Conservation (phyloP, 2,888 invertebrate species). For the Torymus auratus region DNA sequence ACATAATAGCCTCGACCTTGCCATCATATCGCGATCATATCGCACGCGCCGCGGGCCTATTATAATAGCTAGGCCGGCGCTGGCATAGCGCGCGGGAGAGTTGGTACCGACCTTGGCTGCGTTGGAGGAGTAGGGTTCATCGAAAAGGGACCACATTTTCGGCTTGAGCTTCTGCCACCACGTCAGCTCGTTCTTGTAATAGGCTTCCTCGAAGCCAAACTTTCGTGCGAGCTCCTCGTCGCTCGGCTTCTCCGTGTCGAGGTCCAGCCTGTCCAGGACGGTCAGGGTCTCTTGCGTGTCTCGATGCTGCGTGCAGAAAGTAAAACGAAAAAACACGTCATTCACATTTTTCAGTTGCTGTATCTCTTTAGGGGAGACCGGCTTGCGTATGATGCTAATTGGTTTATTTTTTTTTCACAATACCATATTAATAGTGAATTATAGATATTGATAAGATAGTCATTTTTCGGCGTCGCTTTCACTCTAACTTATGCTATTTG, state of each 20-base stretch:
- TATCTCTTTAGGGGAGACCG: no score
- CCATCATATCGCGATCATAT: conserved; percentile 28
- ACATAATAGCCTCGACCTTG: conserved; percentile 47
- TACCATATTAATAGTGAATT: no score
- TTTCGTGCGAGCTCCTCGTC: conserved; percentile 98
- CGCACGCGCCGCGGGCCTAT: not conserved
- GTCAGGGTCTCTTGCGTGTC: conserved; percentile 99
- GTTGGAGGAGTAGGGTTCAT: conserved; percentile 99
- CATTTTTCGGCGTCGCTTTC: no score
- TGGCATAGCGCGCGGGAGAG: conserved; percentile 9
- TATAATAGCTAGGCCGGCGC: conserved; percentile 3
- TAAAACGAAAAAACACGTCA: no score
- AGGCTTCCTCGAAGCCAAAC: conserved; percentile 97
- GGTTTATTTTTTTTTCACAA: no score
- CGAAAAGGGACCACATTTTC: conserved; percentile 98
- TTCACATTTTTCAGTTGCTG: no score
- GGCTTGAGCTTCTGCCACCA: conserved; percentile 99
- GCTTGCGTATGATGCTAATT: no score
- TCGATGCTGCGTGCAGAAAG: conserved; percentile 83
- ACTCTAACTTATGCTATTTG: no score
- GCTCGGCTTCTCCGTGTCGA: conserved; percentile 98
- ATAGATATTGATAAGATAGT: no score
- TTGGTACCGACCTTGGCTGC: conserved; percentile 90
- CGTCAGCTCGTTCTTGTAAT: conserved; percentile 91
- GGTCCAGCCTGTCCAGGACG: conserved; percentile 96